Percentiles rank a stretch among this genome's conserved stretches.
phyloP scores from a whole-genome alignment of 2,888 invertebrate species.

The Andrena minutula region DNA sequence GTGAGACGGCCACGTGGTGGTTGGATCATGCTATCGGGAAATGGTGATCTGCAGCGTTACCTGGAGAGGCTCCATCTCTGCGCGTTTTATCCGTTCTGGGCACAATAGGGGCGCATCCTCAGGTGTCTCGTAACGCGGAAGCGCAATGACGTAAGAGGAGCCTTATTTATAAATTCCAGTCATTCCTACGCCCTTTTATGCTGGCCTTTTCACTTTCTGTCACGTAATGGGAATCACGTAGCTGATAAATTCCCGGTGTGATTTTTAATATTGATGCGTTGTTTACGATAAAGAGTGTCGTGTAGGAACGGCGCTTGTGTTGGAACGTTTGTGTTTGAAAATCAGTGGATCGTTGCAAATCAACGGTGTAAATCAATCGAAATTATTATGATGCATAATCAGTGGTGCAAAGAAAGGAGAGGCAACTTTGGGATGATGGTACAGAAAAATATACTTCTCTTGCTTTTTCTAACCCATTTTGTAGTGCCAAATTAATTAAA shows the following conservation, averaged over 20 bases:
- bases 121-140: constrained; percentile 9
- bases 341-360: neutral
- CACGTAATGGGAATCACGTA: constrained; percentile 9
- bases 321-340: neutral
- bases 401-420: too few species aligned
- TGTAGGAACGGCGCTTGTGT: neutral
- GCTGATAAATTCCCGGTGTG: neutral
- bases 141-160: constrained; percentile 41
- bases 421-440: too few species aligned
- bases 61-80: constrained; percentile 21
- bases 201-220: constrained; percentile 44
- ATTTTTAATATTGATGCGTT: constrained; percentile 5
- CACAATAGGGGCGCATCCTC: constrained; percentile 45
- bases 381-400: neutral
- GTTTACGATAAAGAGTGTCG: neutral
- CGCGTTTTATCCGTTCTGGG: constrained; percentile 19
- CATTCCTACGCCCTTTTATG: constrained; percentile 46
- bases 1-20: constrained; percentile 44
- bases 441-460: too few species aligned
- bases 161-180: constrained; percentile 45
- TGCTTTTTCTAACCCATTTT: too few species aligned
- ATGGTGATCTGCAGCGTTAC: constrained; percentile 40
- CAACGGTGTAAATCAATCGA: neutral
- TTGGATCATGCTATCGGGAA: constrained; percentile 33
- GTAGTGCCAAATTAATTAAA: too few species aligned